Base-by-base conservation (phyloP, 2,797 vertebrate genomes). In the Chelidonichthys spinosus region DNA sequence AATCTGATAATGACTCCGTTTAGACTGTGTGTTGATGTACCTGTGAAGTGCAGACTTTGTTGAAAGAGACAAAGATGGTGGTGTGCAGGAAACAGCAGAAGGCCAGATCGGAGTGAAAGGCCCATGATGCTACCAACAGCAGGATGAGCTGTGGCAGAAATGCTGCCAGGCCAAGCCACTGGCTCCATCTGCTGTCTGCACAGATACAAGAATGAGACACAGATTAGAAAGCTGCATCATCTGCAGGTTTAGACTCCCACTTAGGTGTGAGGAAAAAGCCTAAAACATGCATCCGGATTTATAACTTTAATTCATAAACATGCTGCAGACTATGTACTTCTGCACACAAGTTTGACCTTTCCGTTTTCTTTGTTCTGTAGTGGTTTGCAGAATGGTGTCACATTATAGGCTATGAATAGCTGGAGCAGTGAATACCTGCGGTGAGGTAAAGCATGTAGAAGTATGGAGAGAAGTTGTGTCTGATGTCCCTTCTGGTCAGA, bases 11-110 rank as follows among this genome's bases (percentile, higher is more conserved):
- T 6, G 11, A 49, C 44, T 63, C 37, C 25, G 5, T 33, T n/a
- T 17, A 1, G 25, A 40, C 17, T 60, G 32, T 44, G 1, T 43
- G 50, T 9, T 75, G 40, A 6, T 0, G 33, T 86, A 96, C 95
- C 95, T 96, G 98, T 15, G 98, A 99, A 0, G 98, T 99, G 94
- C 98, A 99, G 10, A 99, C 97, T 95, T 99, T 99, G 95, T 99
- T 99, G 89, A 99, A 99, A 69, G 94, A 96, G 70, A 99, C 98
- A 67, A 99, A 98, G 66, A 98, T 89, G 47, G 95, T 90, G 0
- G 97, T 99, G 72, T 98, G 95, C 2, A 99, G 91, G 85, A 99
- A 99, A 82, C 96, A 99, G 84, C 96, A 97, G 86, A 98, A 96
- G 39, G 86, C 78, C 37, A 98, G 94, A 82, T 99, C 97, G 15